These are phyloP conservation scores for Trochalopteron elliotii DNA, from an alignment of 2,113 vertebrate genomes.

Conservation along the genomic window DNA sequence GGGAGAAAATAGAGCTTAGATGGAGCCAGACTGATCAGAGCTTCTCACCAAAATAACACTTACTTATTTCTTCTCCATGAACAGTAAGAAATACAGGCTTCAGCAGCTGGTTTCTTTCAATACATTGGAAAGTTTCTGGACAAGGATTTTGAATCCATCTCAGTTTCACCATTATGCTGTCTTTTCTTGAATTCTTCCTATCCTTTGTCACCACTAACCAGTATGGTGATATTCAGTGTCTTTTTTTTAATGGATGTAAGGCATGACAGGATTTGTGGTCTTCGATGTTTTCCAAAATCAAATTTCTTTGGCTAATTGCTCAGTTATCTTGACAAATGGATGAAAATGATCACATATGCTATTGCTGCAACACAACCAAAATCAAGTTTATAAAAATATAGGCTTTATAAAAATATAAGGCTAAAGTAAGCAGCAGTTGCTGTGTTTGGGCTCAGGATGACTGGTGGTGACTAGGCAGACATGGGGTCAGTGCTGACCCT, in stretches of 20 bases:
- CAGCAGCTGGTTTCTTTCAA: neutral
- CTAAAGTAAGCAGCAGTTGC: neutral
- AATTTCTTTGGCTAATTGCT: neutral
- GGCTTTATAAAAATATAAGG: neutral
- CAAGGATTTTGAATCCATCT: neutral
- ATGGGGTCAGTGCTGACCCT: neutral
- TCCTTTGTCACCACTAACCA: neutral
- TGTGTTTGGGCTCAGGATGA: neutral
- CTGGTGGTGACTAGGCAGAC: neutral
- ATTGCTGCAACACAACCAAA: neutral
- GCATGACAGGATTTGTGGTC: neutral
- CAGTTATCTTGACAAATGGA: neutral
- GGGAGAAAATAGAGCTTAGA: neutral
- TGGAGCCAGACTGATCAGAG: neutral
- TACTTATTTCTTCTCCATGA: neutral
- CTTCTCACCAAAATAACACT: neutral
- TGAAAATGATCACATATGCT: neutral
- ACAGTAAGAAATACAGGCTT: neutral
- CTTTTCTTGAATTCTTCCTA: neutral
- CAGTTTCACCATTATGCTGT: neutral
- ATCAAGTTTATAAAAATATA: neutral
- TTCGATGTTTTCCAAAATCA: neutral
- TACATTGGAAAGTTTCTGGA: neutral
- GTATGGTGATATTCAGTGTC: neutral
- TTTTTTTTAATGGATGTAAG: neutral